phyloP scores from a whole-genome alignment of 2,113 vertebrate species.

The Galemys pyrenaicus region DNA sequence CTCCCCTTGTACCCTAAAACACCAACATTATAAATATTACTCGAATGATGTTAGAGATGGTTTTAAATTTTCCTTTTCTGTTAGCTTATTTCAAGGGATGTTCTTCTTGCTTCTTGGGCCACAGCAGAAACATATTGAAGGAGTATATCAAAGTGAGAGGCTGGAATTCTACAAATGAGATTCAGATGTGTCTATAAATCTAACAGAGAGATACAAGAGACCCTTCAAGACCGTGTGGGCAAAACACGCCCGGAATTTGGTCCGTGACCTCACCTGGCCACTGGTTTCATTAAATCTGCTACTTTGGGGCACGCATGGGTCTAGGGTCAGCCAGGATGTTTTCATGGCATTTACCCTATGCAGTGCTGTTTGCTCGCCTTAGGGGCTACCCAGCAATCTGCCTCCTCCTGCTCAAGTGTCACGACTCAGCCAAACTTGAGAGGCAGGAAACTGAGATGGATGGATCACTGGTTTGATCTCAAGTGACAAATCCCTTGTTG shows the following conservation, averaged over 20 bases:
- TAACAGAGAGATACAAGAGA: conserved; percentile 50
- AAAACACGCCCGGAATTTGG: conserved; percentile 76
- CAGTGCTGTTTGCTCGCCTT: conserved; percentile 36
- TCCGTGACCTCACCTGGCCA: conserved; percentile 77
- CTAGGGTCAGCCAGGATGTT: conserved; percentile 57
- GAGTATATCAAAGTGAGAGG: conserved; percentile 64
- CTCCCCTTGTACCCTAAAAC: neutral
- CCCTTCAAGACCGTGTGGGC: conserved; percentile 35
- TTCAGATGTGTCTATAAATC: conserved; percentile 80
- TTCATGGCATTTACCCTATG: conserved; percentile 1
- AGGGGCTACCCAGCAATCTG: conserved; percentile 4
- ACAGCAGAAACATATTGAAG: conserved; percentile 69
- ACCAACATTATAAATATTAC: neutral
- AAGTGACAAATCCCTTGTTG: conserved; percentile 69
- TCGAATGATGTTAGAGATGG: neutral
- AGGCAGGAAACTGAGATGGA: conserved; percentile 52
- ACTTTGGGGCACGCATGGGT: conserved; percentile 55
- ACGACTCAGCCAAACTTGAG: conserved; percentile 54
- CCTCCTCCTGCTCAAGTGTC: conserved; percentile 63
- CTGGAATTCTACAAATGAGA: conserved; percentile 78
- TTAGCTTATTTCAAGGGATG: neutral
- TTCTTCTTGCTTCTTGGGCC: neutral
- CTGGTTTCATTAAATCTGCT: conserved; percentile 72
- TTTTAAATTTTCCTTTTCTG: neutral
- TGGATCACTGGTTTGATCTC: conserved; percentile 60